phyloP scores from a whole-genome alignment of 2,888 invertebrate genomes.

The Agrochola circellaris region DNA sequence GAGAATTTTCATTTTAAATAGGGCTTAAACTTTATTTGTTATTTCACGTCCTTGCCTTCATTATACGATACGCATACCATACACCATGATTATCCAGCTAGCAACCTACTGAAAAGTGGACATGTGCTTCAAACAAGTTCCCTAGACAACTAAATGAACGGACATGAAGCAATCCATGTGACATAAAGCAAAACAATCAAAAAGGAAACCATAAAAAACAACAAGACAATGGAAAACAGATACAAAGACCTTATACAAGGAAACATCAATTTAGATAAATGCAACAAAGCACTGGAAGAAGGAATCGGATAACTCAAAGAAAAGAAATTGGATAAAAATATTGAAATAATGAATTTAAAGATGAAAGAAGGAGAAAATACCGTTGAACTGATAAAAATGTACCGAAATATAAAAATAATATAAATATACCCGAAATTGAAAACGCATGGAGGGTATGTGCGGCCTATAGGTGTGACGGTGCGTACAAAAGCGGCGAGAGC shows the following conservation, averaged over 20 bases:
- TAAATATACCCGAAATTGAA: too few species aligned
- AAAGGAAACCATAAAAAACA: neutral
- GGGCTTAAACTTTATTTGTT: neutral
- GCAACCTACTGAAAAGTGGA: too few species aligned
- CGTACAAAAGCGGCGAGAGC: too few species aligned
- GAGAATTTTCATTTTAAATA: neutral
- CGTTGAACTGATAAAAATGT: neutral
- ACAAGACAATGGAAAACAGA: neutral
- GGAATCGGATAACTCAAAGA: neutral
- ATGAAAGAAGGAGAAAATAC: neutral
- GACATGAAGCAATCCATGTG: too few species aligned
- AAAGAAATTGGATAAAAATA: constrained; percentile 1
- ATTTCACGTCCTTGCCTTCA: neutral
- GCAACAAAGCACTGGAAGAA: neutral
- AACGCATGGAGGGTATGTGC: too few species aligned
- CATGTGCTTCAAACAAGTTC: too few species aligned
- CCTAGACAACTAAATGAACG: too few species aligned
- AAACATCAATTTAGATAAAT: neutral
- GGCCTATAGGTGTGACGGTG: too few species aligned
- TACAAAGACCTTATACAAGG: neutral
- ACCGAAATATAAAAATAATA: too few species aligned
- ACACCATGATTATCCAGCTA: too few species aligned
- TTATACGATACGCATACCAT: too few species aligned
- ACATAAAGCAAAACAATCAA: neutral
- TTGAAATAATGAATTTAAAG: constrained; percentile 7